Evolutionary conservation across 35 echinoderm and acorn worm species (phyloP).

Genomic region (Heliocidaris erythrogramma): DNA sequence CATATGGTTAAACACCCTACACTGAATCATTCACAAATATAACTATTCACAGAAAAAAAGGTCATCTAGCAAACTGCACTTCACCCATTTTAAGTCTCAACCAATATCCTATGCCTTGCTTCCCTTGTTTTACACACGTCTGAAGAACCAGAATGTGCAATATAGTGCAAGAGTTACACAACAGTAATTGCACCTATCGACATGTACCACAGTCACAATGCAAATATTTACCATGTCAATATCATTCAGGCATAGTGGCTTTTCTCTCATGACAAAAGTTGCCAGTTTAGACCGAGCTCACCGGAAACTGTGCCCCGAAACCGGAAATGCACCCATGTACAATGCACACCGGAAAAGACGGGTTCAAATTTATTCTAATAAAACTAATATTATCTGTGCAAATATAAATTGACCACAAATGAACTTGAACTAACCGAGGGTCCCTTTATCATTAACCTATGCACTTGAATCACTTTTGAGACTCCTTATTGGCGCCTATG

Average conservation of each 20-base stretch:
- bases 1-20: too few species aligned
- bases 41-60: too few species aligned
- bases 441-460: background rate
- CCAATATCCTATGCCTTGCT: background rate
- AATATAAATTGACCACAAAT: background rate
- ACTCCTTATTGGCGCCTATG: background rate
- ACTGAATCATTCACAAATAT: too few species aligned
- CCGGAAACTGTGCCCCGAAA: background rate
- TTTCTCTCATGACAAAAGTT: constrained; percentile 3
- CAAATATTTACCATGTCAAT: background rate
- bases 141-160: background rate
- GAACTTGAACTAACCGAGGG: background rate
- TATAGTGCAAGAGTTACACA: background rate
- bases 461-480: background rate
- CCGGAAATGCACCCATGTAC: background rate
- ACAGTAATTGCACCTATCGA: background rate
- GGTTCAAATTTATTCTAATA: background rate
- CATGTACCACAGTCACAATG: background rate
- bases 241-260: background rate
- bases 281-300: background rate
- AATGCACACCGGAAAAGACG: background rate
- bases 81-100: background rate
- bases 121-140: background rate
- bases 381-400: background rate
- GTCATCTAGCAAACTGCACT: too few species aligned